phyloP scores from a whole-genome alignment of 2,797 vertebrate species.

The Channallabes apus region DNA sequence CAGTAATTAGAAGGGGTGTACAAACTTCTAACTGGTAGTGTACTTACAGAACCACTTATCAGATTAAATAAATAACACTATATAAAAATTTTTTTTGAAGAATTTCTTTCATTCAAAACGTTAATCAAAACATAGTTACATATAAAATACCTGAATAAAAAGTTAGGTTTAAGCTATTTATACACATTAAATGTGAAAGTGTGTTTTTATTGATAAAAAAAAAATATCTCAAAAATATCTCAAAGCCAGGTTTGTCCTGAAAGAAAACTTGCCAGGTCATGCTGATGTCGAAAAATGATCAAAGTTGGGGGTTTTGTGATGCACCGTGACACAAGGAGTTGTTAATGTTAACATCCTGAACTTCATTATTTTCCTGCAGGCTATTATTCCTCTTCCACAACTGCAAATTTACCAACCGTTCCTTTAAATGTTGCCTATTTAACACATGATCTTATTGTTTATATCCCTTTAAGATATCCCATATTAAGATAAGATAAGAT shows the following conservation, averaged over 20 bases:
- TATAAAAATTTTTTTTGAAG: neutral
- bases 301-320: neutral
- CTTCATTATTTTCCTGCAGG: neutral
- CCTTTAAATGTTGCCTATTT: neutral
- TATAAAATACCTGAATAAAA: neutral
- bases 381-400: neutral
- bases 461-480: neutral
- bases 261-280: neutral
- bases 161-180: neutral
- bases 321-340: neutral
- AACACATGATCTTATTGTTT: neutral
- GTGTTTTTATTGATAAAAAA: neutral
- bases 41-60: neutral
- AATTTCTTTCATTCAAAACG: neutral
- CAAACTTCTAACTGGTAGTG: neutral
- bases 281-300: neutral
- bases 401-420: neutral
- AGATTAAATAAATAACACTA: neutral
- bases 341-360: neutral
- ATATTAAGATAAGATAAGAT: too few relatives aligned
- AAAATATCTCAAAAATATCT: neutral
- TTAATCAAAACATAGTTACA: neutral
- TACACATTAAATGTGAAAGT: neutral
- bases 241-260: neutral
- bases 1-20: too few relatives aligned